Evolutionary conservation across 2,113 vertebrate genomes (phyloP).

Genomic region (Turnix velox): DNA sequence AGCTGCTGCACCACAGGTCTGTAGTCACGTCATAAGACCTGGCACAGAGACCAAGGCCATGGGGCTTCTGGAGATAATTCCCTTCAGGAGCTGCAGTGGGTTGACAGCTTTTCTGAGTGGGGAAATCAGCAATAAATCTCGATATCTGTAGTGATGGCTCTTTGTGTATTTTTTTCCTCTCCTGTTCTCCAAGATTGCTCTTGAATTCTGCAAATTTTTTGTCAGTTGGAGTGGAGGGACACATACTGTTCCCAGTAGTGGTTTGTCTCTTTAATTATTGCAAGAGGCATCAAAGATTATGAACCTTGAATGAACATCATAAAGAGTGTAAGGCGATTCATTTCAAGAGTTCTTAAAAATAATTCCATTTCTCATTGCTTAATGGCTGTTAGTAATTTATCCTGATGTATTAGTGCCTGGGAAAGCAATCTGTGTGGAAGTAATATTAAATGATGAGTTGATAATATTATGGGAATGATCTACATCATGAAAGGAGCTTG

Average conservation of each 20-base stretch:
- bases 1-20: not conserved
- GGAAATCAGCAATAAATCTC: constrained; percentile 25
- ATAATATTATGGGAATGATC: not conserved
- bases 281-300: not conserved
- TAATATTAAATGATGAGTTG: not conserved
- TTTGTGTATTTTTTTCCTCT: not conserved
- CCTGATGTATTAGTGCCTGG: not conserved
- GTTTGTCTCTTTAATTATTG: not conserved
- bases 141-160: not conserved
- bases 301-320: not conserved
- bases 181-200: not conserved
- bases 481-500: not conserved
- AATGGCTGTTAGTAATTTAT: not conserved
- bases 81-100: not conserved
- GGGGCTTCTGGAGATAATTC: not conserved
- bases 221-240: not conserved
- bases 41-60: not conserved
- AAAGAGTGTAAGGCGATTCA: not conserved
- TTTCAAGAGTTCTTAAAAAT: constrained; percentile 14
- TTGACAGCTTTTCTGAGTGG: not conserved
- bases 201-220: not conserved
- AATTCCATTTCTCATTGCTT: not conserved
- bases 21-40: not conserved
- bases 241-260: not conserved
- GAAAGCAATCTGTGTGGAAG: not conserved